Evolutionary conservation across 2,113 vertebrate species (phyloP).

Genomic region (Acinonyx jubatus): DNA sequence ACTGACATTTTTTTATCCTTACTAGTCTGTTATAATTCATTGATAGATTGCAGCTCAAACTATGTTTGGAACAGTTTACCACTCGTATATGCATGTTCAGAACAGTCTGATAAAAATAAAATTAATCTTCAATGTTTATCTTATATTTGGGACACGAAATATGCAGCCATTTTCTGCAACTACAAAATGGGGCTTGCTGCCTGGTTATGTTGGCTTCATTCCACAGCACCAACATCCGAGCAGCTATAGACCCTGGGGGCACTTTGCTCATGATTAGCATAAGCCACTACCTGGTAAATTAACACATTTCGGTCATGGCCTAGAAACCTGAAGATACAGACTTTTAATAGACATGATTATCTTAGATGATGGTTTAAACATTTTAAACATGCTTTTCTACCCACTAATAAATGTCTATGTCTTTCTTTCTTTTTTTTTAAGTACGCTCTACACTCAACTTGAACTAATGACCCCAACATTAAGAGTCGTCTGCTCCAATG

Average conservation of each 20-base stretch:
- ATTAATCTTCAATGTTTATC: not conserved
- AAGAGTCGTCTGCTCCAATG: not conserved
- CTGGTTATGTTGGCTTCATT: not conserved
- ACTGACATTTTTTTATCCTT: not conserved
- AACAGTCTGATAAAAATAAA: conserved; percentile 17
- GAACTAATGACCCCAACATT: not conserved
- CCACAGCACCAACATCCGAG: not conserved
- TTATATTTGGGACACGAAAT: not conserved
- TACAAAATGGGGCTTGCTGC: not conserved
- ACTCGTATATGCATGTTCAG: not conserved
- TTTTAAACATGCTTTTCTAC: conserved; percentile 2
- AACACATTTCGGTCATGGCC: not conserved
- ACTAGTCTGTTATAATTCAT: not conserved
- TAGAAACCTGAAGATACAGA: not conserved
- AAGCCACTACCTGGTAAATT: not conserved
- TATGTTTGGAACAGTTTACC: not conserved
- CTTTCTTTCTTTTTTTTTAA: not conserved
- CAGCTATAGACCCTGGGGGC: not conserved
- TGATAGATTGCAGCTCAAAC: not conserved
- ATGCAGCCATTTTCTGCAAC: not conserved
- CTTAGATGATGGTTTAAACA: not conserved
- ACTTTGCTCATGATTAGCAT: not conserved
- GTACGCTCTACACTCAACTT: not conserved
- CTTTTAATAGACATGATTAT: not conserved
- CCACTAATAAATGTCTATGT: not conserved